Evolutionary conservation across 1,140 invertebrate species (phyloP).

Genomic region (Diplogasteroides magnus): DNA sequence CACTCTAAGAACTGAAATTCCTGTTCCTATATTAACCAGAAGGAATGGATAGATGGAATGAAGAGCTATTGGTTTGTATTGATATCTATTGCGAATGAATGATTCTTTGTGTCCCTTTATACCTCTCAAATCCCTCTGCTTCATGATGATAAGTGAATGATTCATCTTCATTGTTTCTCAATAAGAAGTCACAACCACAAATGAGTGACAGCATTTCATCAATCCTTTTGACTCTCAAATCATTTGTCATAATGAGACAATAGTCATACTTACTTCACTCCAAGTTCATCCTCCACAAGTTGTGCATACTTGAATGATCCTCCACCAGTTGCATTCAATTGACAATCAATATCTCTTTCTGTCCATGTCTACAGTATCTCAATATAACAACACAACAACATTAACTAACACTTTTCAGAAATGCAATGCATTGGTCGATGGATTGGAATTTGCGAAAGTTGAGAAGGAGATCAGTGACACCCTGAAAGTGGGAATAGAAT

Average conservation of each 20-base stretch:
- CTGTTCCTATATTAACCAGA: conserved; percentile 31
- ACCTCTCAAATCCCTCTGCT: conserved; percentile 21
- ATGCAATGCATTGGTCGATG: conserved; percentile 20
- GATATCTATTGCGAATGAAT: conserved; percentile 15
- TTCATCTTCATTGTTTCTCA: conserved; percentile 28
- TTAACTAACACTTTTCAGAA: conserved; percentile 19
- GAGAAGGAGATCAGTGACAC: conserved; percentile 15
- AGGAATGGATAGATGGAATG: conserved; percentile 26
- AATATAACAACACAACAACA: background rate
- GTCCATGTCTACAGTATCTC: conserved; percentile 15
- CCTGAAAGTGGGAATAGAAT: background rate
- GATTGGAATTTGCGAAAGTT: conserved; percentile 26
- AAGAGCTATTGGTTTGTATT: conserved; percentile 18
- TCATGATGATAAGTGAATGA: conserved; percentile 33
- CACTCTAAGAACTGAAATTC: conserved; percentile 27
- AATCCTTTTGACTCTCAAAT: conserved; percentile 21
- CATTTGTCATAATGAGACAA: background rate
- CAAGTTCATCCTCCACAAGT: conserved; percentile 17
- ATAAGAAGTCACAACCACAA: conserved; percentile 23
- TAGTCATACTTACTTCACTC: conserved; percentile 15
- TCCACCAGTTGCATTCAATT: conserved; percentile 24
- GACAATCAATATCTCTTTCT: conserved; percentile 5
- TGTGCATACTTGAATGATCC: conserved; percentile 29
- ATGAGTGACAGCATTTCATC: conserved; percentile 29
- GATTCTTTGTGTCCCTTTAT: background rate